Percentiles rank a stretch among this genome's conserved stretches.
These are phyloP conservation scores for Noctuana brunneofusca DNA, from an alignment of 2,888 invertebrate species.

Conservation along the genomic window DNA sequence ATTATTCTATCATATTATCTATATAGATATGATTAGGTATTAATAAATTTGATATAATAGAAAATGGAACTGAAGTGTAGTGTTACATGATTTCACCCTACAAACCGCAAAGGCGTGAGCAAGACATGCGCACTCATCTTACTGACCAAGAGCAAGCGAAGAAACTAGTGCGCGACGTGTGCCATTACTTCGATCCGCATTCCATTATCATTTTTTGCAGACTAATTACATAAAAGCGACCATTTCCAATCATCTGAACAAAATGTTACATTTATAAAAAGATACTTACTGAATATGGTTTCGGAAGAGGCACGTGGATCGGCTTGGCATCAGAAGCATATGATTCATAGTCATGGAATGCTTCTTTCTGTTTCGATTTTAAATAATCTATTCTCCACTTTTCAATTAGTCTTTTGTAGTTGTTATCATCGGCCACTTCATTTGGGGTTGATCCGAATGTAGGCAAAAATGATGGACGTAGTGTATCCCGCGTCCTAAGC, in stretches of 20 bases:
- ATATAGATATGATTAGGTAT: no score
- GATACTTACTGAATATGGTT: constrained; percentile 73
- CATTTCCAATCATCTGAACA: constrained; percentile 40
- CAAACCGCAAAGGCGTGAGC: constrained; percentile 43
- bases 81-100: constrained; percentile 71
- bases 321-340: constrained; percentile 67
- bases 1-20: no score
- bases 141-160: constrained; percentile 62
- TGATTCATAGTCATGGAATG: constrained; percentile 60
- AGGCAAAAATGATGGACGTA: constrained; percentile 66
- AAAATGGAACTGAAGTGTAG: constrained; percentile 44
- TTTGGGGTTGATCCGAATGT: constrained; percentile 56
- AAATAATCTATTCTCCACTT: constrained; percentile 74
- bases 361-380: constrained; percentile 68
- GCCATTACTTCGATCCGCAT: constrained; percentile 77
- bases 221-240: constrained; percentile 57
- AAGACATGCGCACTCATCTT: constrained; percentile 63
- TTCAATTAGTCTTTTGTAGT: constrained; percentile 68
- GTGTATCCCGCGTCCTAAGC: constrained; percentile 70
- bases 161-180: constrained; percentile 79
- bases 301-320: constrained; percentile 67
- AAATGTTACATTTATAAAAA: constrained; percentile 37
- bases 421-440: constrained; percentile 56
- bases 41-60: constrained; percentile 29
- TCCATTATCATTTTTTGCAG: constrained; percentile 64